These are phyloP conservation scores for Pseudorectes ferrugineus DNA, from an alignment of 2,113 vertebrate genomes.

Conservation along the genomic window DNA sequence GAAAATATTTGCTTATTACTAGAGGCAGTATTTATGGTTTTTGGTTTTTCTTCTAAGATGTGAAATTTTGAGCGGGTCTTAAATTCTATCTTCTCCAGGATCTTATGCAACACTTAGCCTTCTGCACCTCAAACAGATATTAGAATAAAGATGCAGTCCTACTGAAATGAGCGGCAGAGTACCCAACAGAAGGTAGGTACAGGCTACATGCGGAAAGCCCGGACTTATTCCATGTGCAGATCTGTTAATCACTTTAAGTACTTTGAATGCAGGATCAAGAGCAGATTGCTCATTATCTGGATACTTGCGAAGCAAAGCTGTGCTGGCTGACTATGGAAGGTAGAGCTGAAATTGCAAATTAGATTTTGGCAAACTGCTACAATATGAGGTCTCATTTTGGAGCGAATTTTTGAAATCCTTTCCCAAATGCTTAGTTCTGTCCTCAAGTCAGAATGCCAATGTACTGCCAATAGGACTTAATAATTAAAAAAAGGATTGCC, in stretches of 20 bases:
- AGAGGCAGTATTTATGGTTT: not conserved
- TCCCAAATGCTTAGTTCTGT: not conserved
- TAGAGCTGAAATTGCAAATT: constrained; percentile 13
- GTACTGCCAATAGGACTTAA: not conserved
- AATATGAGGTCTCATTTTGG: not conserved
- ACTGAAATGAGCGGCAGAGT: not conserved
- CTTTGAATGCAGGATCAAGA: constrained; percentile 30
- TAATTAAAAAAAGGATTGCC: not conserved
- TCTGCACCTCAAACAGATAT: not conserved
- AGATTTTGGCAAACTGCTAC: not conserved
- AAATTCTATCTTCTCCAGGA: not conserved
- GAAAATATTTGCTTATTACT: not conserved
- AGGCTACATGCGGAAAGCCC: not conserved
- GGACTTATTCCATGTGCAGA: not conserved
- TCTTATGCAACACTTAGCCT: not conserved
- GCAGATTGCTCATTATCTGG: constrained; percentile 54
- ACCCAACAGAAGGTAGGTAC: not conserved
- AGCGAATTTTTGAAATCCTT: not conserved
- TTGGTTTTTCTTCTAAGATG: not conserved
- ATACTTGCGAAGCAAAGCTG: constrained; percentile 28
- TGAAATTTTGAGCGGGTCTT: not conserved
- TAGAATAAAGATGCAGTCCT: not conserved
- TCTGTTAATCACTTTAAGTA: constrained; percentile 46
- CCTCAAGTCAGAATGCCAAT: not conserved
- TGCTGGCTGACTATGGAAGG: not conserved